Evolutionary conservation across 2,888 invertebrate genomes (phyloP).

Genomic region (Eutolmus rufibarbis): DNA sequence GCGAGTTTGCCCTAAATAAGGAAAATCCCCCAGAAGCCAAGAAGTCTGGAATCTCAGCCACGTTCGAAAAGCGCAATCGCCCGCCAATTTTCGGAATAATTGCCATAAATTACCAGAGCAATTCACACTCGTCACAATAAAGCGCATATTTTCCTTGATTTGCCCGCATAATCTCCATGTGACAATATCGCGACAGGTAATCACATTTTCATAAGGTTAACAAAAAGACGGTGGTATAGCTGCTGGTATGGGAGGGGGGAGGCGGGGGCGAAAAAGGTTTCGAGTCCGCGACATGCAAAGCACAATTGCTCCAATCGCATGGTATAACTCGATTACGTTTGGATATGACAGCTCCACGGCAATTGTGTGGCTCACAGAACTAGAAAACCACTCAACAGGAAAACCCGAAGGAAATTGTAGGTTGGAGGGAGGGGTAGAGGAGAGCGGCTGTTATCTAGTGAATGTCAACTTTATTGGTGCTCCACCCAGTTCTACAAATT

Average conservation of each 20-base stretch:
- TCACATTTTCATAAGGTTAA: conserved; percentile 10
- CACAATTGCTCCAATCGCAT: neutral
- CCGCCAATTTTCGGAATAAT: neutral
- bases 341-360: conserved; percentile 27
- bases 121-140: neutral
- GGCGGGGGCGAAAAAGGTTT: neutral
- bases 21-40: neutral
- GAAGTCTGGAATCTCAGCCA: neutral
- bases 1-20: neutral
- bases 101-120: neutral
- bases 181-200: conserved; percentile 31
- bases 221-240: neutral
- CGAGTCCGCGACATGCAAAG: conserved; percentile 5
- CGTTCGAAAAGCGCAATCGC: neutral
- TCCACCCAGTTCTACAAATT: conserved; percentile 46
- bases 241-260: neutral
- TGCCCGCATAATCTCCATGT: conserved; percentile 5
- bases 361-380: conserved; percentile 1
- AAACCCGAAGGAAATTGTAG: conserved; percentile 36
- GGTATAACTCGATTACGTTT: conserved; percentile 33
- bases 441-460: conserved; percentile 17
- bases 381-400: conserved; percentile 41
- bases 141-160: conserved; percentile 16
- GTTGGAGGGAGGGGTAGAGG: neutral
- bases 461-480: conserved; percentile 36